Conservation (phyloP, 1,140 invertebrate genomes). For the Platyscapa corneri region DNA sequence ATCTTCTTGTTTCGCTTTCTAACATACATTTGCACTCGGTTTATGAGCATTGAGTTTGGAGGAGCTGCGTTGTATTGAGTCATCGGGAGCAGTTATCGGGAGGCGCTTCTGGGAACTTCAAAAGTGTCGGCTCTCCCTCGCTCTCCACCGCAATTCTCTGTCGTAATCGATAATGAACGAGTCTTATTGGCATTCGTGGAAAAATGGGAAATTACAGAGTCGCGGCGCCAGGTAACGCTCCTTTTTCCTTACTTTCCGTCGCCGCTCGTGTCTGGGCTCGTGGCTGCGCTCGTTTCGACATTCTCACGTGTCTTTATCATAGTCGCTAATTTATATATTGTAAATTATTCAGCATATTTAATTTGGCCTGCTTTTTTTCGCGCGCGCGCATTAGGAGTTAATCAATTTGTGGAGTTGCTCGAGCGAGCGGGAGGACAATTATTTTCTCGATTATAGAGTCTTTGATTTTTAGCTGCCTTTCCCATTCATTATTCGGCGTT, state of each 20-base stretch:
- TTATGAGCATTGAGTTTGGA: not conserved
- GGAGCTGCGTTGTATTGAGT: not conserved
- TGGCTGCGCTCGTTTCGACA: slow-evolving; percentile 10
- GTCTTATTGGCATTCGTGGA: slow-evolving; percentile 38
- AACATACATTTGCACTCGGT: not conserved
- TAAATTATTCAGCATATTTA: slow-evolving; percentile 27
- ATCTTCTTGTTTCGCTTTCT: not conserved
- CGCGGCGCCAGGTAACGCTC: not conserved
- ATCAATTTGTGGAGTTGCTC: slow-evolving; percentile 30
- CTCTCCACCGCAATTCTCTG: too few relatives aligned
- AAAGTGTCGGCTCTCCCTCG: too few relatives aligned
- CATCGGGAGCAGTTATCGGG: not conserved
- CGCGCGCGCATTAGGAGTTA: not conserved
- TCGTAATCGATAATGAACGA: slow-evolving; percentile 43
- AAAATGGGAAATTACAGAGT: slow-evolving; percentile 45
- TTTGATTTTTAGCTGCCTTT: not conserved
- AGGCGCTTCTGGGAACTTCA: not conserved
- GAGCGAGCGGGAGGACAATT: not conserved
- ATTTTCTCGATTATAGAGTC: slow-evolving; percentile 4
- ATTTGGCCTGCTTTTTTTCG: not conserved
- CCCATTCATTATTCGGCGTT: too few relatives aligned
- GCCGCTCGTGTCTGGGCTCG: not conserved
- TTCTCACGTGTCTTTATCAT: slow-evolving; percentile 7
- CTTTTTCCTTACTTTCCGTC: not conserved
- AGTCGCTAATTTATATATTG: not conserved